These are phyloP conservation scores for Agrotis segetum DNA, from an alignment of 2,888 invertebrate genomes.

Conservation along the genomic window DNA sequence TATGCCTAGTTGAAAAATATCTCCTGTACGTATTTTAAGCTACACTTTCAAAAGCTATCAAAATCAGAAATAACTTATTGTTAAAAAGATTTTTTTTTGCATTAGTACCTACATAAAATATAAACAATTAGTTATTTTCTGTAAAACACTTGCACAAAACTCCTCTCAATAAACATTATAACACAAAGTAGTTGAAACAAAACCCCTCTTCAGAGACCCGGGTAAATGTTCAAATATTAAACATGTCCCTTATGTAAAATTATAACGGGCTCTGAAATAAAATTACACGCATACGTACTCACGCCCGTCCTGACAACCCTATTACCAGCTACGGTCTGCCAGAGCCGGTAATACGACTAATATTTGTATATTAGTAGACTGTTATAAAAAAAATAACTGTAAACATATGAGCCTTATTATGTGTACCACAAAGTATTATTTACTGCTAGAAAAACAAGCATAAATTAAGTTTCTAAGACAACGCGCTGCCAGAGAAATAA, in stretches of 20 bases:
- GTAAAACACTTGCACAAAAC: neutral
- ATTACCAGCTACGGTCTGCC: constrained; percentile 70
- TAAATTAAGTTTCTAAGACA: no score
- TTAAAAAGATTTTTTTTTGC: no score
- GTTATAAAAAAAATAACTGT: constrained; percentile 33
- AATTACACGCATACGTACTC: constrained; percentile 71
- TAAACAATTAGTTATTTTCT: no score
- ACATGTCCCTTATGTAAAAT: constrained; percentile 67
- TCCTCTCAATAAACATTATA: constrained; percentile 10
- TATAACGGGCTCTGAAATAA: constrained; percentile 70
- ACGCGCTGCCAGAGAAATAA: no score
- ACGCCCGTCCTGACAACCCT: constrained; percentile 68
- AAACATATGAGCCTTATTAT: constrained; percentile 7
- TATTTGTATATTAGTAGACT: constrained; percentile 48
- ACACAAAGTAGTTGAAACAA: constrained; percentile 39
- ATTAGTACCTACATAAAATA: no score
- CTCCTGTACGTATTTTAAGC: no score
- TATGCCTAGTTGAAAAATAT: no score
- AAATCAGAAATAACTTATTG: no score
- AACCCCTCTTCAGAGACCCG: constrained; percentile 52
- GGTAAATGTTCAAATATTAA: constrained; percentile 70
- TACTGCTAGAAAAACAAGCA: no score
- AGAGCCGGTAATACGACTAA: constrained; percentile 54
- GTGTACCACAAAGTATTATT: neutral
- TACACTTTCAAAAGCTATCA: no score